Evolutionary conservation across 1,140 invertebrate genomes (phyloP), one percentile per base, ranked within the genome.

Genomic region (Drosophila pandora): DNA sequence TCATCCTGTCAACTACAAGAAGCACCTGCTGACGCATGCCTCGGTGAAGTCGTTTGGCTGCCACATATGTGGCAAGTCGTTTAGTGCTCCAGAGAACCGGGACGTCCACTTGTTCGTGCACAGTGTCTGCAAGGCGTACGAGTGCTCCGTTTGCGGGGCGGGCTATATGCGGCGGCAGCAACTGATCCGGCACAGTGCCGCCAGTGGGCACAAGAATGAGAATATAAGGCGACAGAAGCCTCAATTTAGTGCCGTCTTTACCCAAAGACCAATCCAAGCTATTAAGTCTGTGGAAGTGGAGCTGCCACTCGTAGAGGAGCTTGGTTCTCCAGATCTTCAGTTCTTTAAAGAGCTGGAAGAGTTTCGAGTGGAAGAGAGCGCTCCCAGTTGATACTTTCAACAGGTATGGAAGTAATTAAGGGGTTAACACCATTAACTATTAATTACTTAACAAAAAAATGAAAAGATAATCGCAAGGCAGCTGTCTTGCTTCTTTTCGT

Each of bases 61-160:
- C 73, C 96, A 96, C 92, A 94, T 96, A n/a, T 97, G 97, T 90
- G 95, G 95, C n/a, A 97, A 97, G 90, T 93, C 94, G 22, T 97
- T 97, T 89, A 96, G 95, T 74, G 96, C 95, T 34, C 93, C 95
- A 45, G 96, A 97, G 91, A 97, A 97, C 90, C 93, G 96, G 56
- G 97, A 97, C 93, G 95, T 96, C 9, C 96, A 97, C 90, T 93
- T 96, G 45, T 97, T 96, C 91, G 95, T 96, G 43, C 96, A 97
- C 90, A 96, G 95, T 65, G 95, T 96, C 76, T 96, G 96, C 84
- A 97, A 97, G 77, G 96, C 96, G 0, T 97, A 97, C 82, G 96
- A 96, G 90, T 97, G 96, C 91, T 90, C 95, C 28, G 94, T 95
- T 2, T 97, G 96, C 82, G 95, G 95, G 2, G 93, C 94, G 73